A percentile compares a stretch with the other conserved stretches of the same genome.
phyloP scores from a whole-genome alignment of 2,888 invertebrate species.

The Drosophila kuntzei region DNA sequence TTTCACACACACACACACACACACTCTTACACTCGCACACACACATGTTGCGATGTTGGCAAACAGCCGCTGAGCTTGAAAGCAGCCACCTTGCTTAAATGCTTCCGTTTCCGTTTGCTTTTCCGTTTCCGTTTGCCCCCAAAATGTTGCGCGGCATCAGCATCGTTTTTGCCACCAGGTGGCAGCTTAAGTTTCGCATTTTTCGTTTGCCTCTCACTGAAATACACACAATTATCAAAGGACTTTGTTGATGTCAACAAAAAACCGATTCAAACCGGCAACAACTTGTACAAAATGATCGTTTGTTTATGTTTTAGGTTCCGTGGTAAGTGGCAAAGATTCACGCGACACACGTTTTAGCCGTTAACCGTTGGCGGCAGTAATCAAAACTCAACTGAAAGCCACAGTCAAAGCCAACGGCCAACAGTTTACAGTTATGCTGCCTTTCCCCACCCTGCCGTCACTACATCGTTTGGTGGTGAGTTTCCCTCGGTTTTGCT shows the following conservation, averaged over 20 bases:
- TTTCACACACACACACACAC: constrained; percentile 26
- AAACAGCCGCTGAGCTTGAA: constrained; percentile 36
- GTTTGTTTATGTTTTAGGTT: constrained; percentile 38
- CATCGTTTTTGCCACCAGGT: constrained; percentile 47
- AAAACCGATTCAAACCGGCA: constrained; percentile 16
- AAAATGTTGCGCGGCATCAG: constrained; percentile 43
- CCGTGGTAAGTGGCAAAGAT: constrained; percentile 16
- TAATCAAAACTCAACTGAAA: constrained; percentile 84
- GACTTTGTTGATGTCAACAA: constrained; percentile 6
- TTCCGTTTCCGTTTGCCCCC: constrained; percentile 57
- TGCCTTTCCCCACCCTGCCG: not conserved
- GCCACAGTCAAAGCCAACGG: constrained; percentile 40
- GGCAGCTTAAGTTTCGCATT: constrained; percentile 48
- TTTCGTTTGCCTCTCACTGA: constrained; percentile 34
- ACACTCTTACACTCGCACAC: constrained; percentile 19
- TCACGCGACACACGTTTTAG: constrained; percentile 52
- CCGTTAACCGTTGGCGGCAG: constrained; percentile 77
- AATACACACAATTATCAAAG: constrained; percentile 25
- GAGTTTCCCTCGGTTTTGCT: constrained; percentile 50
- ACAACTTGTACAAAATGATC: constrained; percentile 14
- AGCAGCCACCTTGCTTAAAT: constrained; percentile 65
- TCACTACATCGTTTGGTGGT: constrained; percentile 52
- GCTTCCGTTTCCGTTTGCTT: constrained; percentile 67
- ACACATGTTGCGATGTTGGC: constrained; percentile 30
- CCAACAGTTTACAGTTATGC: constrained; percentile 65